phyloP scores from a whole-genome alignment of 1,140 invertebrate species.

The Luehdorfia chinensis region DNA sequence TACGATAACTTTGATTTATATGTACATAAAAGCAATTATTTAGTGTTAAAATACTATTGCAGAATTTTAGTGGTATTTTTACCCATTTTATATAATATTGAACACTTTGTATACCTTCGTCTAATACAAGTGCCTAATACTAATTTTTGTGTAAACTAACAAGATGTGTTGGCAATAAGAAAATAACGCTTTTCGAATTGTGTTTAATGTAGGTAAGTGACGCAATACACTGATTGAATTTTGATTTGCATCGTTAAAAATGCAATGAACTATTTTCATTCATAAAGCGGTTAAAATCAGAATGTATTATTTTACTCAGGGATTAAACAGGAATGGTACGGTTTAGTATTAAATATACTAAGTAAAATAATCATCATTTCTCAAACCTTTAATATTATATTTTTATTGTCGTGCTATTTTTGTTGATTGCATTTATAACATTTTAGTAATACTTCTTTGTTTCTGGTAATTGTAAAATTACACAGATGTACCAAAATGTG shows the following conservation, averaged over 20 bases:
- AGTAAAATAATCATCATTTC: neutral
- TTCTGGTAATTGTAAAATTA: too few relatives aligned
- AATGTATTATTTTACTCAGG: neutral
- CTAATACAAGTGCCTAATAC: neutral
- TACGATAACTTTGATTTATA: neutral
- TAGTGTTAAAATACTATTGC: neutral
- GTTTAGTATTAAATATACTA: too few relatives aligned
- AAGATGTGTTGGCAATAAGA: constrained; percentile 15
- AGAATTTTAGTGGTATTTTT: too few relatives aligned
- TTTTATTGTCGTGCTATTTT: neutral
- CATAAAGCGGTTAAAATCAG: neutral
- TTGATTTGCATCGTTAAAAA: neutral
- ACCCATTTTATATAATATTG: too few relatives aligned
- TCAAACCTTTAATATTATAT: neutral
- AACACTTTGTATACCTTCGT: constrained; percentile 5
- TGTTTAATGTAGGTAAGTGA: constrained; percentile 16
- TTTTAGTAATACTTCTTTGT: too few relatives aligned
- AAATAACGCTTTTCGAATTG: neutral
- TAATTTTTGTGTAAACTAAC: constrained; percentile 12
- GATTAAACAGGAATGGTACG: neutral
- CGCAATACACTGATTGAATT: neutral
- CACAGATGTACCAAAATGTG: too few relatives aligned
- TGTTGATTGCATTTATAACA: too few relatives aligned
- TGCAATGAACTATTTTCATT: neutral
- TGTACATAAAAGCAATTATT: constrained; percentile 7